Evolutionary conservation across 2,113 vertebrate species (phyloP).

Genomic region (Poicephalus meyeri): DNA sequence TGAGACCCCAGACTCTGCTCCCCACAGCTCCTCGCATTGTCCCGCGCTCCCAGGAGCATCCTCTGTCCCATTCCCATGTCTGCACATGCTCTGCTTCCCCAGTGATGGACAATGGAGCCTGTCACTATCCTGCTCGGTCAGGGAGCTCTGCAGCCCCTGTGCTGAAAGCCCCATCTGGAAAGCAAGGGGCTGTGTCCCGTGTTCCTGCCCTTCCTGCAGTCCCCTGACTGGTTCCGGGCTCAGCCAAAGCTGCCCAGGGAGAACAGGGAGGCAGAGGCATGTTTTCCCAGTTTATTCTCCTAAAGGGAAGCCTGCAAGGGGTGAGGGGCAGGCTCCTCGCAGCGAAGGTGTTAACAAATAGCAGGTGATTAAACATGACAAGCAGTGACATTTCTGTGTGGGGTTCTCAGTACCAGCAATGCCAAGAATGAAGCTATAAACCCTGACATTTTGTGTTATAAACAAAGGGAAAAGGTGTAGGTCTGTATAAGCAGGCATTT

Average conservation of each 20-base stretch:
- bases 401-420: slow-evolving; percentile 78
- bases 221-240: background rate
- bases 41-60: background rate
- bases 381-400: slow-evolving; percentile 84
- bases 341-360: slow-evolving; percentile 85
- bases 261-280: background rate
- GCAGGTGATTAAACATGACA: slow-evolving; percentile 89
- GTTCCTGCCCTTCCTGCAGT: background rate
- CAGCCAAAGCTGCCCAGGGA: background rate
- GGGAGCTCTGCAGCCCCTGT: background rate
- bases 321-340: slow-evolving; percentile 74
- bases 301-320: slow-evolving; percentile 32
- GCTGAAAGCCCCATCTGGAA: background rate
- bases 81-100: background rate
- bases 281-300: background rate
- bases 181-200: accelerated
- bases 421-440: slow-evolving; percentile 82
- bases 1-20: background rate
- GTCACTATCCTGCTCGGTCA: background rate
- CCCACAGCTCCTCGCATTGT: background rate
- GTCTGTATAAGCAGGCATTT: too few species aligned
- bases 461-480: too few species aligned
- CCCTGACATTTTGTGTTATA: slow-evolving; percentile 83
- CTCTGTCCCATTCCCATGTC: accelerated
- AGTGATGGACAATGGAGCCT: accelerated